These are phyloP conservation scores for Melinopterus prodromus DNA, from an alignment of 2,888 invertebrate genomes.

Conservation along the genomic window DNA sequence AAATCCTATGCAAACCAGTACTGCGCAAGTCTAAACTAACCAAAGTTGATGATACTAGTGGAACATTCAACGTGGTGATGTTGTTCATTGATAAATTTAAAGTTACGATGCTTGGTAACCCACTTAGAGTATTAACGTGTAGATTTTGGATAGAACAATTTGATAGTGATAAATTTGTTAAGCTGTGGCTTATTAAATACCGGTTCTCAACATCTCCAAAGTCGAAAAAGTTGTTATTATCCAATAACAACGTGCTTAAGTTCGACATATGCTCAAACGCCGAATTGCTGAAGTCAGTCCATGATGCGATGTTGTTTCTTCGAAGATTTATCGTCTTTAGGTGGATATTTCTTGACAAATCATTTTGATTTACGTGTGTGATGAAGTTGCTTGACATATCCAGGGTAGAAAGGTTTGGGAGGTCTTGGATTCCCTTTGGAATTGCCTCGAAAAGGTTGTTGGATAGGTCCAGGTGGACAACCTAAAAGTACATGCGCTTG, in stretches of 20 bases:
- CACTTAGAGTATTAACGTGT: conserved; percentile 32
- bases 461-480: conserved; percentile 70
- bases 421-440: conserved; percentile 63
- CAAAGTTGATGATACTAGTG: conserved; percentile 48
- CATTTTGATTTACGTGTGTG: conserved; percentile 46
- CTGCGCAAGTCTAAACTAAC: conserved; percentile 66
- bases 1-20: conserved; percentile 65
- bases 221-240: conserved; percentile 66
- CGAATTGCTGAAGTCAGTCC: conserved; percentile 67
- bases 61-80: conserved; percentile 39
- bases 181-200: conserved; percentile 66
- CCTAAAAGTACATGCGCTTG: conserved; percentile 61
- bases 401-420: conserved; percentile 63
- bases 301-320: conserved; percentile 68
- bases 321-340: conserved; percentile 70
- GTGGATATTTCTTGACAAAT: conserved; percentile 64
- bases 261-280: conserved; percentile 62
- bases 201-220: conserved; percentile 47
- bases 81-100: conserved; percentile 40
- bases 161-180: conserved; percentile 68
- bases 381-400: conserved; percentile 61
- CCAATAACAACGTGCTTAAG: conserved; percentile 70
- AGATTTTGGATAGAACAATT: conserved; percentile 67
- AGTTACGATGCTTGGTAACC: conserved; percentile 34
- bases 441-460: conserved; percentile 68